Percentiles rank a stretch among this genome's conserved stretches.
Evolutionary conservation across 2,888 invertebrate species (phyloP).

Genomic region (Penaeus monodon): DNA sequence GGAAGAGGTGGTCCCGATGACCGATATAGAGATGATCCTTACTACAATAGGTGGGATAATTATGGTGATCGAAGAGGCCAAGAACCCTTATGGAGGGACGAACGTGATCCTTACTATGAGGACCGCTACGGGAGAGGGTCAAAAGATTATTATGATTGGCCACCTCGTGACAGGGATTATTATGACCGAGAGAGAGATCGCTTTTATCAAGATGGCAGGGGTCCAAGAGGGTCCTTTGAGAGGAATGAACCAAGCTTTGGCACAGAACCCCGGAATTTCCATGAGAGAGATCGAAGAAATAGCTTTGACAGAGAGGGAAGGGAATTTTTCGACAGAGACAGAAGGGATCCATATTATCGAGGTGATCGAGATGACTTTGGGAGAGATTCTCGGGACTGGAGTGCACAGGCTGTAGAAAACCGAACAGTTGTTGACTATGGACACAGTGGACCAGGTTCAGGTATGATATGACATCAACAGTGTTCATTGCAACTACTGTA

Average conservation of each 20-base stretch:
- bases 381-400: background rate
- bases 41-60: slow-evolving; percentile 29
- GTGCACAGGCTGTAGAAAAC: slow-evolving; percentile 6
- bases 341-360: background rate
- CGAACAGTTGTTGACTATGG: slow-evolving; percentile 38
- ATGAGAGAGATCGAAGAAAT: no score
- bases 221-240: background rate
- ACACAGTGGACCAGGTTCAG: slow-evolving; percentile 21
- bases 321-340: background rate
- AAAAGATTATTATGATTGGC: slow-evolving; percentile 17
- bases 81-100: slow-evolving; percentile 9
- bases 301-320: background rate
- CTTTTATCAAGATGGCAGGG: background rate
- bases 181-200: slow-evolving; percentile 10
- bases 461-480: background rate
- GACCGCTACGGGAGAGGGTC: background rate
- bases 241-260: no score
- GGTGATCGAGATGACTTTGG: slow-evolving; percentile 1
- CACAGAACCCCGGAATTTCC: no score
- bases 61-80: slow-evolving; percentile 12
- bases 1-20: slow-evolving; percentile 1
- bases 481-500: background rate
- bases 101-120: background rate
- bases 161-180: background rate
- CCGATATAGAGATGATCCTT: slow-evolving; percentile 12